A percentile compares a stretch with the other conserved stretches of the same genome.
phyloP scores from a whole-genome alignment of 1,140 invertebrate species.

The Pseudomyrmex concolor region DNA sequence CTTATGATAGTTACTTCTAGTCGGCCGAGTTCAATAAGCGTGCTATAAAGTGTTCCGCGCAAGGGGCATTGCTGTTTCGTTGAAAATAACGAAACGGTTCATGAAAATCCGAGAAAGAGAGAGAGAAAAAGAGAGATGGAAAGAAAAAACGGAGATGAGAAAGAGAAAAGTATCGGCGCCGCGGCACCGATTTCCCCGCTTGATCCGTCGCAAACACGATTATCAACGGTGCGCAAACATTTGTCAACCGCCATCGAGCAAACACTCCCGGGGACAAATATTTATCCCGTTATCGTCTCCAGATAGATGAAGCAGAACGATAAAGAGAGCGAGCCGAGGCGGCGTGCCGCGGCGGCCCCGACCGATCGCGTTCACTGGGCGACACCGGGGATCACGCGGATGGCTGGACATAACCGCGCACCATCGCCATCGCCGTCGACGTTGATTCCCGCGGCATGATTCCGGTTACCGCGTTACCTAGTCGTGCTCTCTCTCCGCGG shows the following conservation, averaged over 20 bases:
- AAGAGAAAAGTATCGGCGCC: slow-evolving; percentile 32
- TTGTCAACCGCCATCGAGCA: slow-evolving; percentile 51
- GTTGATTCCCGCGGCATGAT: slow-evolving; percentile 70
- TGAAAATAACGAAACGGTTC: slow-evolving; percentile 61
- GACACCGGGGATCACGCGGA: slow-evolving; percentile 40
- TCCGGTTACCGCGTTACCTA: slow-evolving; percentile 68
- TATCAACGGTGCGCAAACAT: slow-evolving; percentile 47
- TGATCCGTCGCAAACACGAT: slow-evolving; percentile 51
- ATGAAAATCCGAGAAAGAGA: slow-evolving; percentile 22
- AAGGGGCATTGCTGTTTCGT: slow-evolving; percentile 42
- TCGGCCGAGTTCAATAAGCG: slow-evolving; percentile 51
- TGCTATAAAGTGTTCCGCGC: slow-evolving; percentile 24
- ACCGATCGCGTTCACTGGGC: slow-evolving; percentile 51
- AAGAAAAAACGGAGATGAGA: not conserved
- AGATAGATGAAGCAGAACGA: slow-evolving; percentile 51
- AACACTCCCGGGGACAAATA: slow-evolving; percentile 57
- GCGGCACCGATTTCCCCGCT: slow-evolving; percentile 52
- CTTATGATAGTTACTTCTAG: slow-evolving; percentile 38
- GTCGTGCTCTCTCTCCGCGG: slow-evolving; percentile 58
- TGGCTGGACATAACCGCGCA: slow-evolving; percentile 32
- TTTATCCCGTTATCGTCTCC: slow-evolving; percentile 57
- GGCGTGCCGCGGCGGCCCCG: slow-evolving; percentile 9
- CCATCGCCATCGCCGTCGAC: slow-evolving; percentile 53
- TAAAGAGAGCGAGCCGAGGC: slow-evolving; percentile 33
- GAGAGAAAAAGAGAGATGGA: slow-evolving; percentile 32